Base-by-base conservation (phyloP, 2,888 invertebrate species). In the Rhynchonema sp. region DNA sequence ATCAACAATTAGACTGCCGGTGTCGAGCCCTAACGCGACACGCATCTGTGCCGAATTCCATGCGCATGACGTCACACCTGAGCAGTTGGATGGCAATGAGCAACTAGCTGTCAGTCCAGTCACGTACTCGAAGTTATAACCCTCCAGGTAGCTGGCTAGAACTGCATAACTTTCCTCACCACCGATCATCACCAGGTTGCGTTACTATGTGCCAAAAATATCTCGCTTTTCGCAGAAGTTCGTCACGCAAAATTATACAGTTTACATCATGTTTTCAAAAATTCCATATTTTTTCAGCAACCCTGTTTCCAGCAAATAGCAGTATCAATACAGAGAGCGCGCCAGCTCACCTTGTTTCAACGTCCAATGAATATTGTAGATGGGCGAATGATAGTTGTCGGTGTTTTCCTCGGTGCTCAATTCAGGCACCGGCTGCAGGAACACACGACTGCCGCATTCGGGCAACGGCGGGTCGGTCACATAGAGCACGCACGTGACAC, bases 1-100 rank as follows among this genome's bases (percentile, higher is more conserved):
- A 60, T 73, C 71, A 2, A 73, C 56, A 17, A 73, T 58, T 3
- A 70, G 60, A 13, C 64, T 66, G 59, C 63, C 65, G 38, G 69
- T 68, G 63, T 72, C 70, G 27, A 56, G 46, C 57, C 74, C 74
- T 0, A 73, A 66, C 62, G 72, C 68, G 56, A 74, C 69, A 63
- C 67, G 68, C 64, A 68, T 65, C 22, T 63, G 62, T 3, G 66
- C 63, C 1, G 59, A 60, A 60, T 73, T 72, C 73, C 74, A 74
- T 0, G 73, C 72, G 64, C 73, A 71, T 9, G 72, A 66, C 73
- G 73, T 74, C 27, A 71, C 69, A 17, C 69, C 67, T 17, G n/a
- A n/a, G n/a, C n/a, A n/a, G n/a, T n/a, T n/a, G n/a, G n/a, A n/a
- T n/a, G n/a, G n/a, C n/a, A n/a, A n/a, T n/a, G n/a, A n/a, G n/a